phyloP scores from a whole-genome alignment of 2,888 invertebrate species.

The Sepioteuthis lessoniana region DNA sequence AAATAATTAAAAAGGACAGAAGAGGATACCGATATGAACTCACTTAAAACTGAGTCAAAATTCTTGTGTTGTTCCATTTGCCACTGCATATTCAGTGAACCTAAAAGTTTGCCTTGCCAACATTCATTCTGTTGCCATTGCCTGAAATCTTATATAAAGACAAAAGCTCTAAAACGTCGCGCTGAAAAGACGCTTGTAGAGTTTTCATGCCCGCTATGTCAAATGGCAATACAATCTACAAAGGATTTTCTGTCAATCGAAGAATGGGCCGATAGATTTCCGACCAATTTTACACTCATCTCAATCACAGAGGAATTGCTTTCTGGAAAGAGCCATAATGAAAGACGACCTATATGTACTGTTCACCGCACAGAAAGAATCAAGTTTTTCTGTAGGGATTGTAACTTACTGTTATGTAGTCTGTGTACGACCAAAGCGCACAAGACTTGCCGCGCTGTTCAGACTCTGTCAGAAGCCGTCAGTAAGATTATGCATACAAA shows the following conservation, averaged over 20 bases:
- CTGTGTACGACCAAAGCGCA: not conserved
- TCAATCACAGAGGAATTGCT: not conserved
- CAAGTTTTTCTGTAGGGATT: not conserved
- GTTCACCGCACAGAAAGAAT: not conserved
- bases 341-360: not conserved
- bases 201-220: not conserved
- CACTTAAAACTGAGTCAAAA: not conserved
- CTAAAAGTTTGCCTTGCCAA: not conserved
- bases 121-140: not conserved
- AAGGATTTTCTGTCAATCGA: not conserved
- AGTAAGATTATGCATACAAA: not conserved
- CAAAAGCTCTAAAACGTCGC: not conserved
- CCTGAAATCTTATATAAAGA: not conserved
- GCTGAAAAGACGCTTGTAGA: not conserved
- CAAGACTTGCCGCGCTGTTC: not conserved
- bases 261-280: not conserved
- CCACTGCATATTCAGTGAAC: not conserved
- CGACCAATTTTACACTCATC: not conserved
- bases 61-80: not conserved
- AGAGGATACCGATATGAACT: not conserved
- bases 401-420: not conserved
- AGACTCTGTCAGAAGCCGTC: not conserved
- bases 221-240: not conserved
- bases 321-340: not conserved
- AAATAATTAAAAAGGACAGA: not conserved